A percentile compares a stretch with the other conserved stretches of the same genome.
These are phyloP conservation scores for Thereva nobilitata DNA, from an alignment of 2,888 invertebrate genomes.

Conservation along the genomic window DNA sequence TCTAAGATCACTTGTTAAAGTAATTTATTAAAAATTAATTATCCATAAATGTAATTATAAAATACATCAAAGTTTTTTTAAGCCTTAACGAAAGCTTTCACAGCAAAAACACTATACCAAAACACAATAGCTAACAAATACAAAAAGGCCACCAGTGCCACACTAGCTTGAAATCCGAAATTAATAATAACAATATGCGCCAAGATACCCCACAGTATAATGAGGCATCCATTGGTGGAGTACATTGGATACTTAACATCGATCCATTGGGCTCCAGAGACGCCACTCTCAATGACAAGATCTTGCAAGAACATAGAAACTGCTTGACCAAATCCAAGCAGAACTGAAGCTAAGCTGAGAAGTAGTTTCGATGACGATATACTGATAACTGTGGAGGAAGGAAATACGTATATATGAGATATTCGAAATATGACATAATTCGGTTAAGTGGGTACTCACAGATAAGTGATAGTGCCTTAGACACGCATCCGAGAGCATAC, in stretches of 20 bases:
- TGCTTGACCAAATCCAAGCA: constrained; percentile 56
- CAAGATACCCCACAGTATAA: constrained; percentile 54
- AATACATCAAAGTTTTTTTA: constrained; percentile 4
- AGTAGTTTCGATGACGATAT: constrained; percentile 56
- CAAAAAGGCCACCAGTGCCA: constrained; percentile 51
- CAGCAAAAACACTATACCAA: constrained; percentile 46
- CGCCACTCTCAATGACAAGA: constrained; percentile 54
- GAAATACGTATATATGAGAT: constrained; percentile 2
- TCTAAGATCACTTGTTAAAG: too few relatives aligned
- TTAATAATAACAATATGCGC: constrained; percentile 54
- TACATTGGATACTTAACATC: constrained; percentile 54
- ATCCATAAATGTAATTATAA: background rate
- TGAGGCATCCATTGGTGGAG: constrained; percentile 54
- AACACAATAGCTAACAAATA: constrained; percentile 51
- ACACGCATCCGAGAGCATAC: constrained; percentile 55
- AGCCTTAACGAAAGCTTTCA: constrained; percentile 23
- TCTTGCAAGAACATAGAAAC: constrained; percentile 56
- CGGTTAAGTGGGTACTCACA: constrained; percentile 47
- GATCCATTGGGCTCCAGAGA: constrained; percentile 55
- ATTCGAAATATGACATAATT: background rate
- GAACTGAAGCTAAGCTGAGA: constrained; percentile 55
- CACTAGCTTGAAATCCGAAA: constrained; percentile 55
- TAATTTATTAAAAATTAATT: too few relatives aligned
- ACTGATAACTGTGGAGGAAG: constrained; percentile 51
- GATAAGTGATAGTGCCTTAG: constrained; percentile 53